A percentile compares a stretch with the other conserved stretches of the same genome.
phyloP scores from a whole-genome alignment of 2,113 vertebrate species.

The Morone chrysops region DNA sequence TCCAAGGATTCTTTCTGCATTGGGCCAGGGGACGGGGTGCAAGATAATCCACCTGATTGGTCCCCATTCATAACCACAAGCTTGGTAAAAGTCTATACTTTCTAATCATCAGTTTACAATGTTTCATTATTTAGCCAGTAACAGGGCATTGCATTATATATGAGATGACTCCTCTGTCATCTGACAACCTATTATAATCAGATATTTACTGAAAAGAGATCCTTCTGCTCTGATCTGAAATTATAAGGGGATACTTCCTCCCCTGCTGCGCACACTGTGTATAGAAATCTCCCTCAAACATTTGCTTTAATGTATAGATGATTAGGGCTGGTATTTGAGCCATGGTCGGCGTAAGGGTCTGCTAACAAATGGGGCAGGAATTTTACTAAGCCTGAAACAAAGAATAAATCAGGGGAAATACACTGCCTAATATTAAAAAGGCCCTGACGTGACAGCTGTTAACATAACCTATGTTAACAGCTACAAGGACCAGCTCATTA shows the following conservation, averaged over 20 bases:
- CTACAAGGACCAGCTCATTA: background rate
- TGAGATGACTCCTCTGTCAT: background rate
- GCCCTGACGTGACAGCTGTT: constrained; percentile 2
- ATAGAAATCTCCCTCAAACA: background rate
- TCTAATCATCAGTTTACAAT: background rate
- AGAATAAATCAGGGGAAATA: background rate
- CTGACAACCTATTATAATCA: background rate
- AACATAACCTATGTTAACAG: background rate
- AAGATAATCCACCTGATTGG: too few relatives aligned
- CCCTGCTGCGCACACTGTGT: background rate
- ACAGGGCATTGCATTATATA: background rate
- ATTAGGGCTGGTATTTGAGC: background rate
- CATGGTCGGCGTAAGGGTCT: background rate
- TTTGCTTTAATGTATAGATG: background rate
- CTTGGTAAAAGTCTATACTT: too few relatives aligned
- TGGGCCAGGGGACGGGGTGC: background rate
- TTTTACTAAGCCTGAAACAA: background rate
- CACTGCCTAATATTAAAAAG: background rate
- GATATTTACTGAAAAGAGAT: background rate
- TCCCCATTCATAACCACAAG: too few relatives aligned
- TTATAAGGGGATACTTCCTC: background rate
- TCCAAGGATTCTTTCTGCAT: background rate
- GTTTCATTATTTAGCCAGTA: background rate
- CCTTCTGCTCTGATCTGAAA: background rate
- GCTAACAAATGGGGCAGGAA: background rate